phyloP scores from a whole-genome alignment of 2,113 vertebrate genomes.

The Carlito syrichta region DNA sequence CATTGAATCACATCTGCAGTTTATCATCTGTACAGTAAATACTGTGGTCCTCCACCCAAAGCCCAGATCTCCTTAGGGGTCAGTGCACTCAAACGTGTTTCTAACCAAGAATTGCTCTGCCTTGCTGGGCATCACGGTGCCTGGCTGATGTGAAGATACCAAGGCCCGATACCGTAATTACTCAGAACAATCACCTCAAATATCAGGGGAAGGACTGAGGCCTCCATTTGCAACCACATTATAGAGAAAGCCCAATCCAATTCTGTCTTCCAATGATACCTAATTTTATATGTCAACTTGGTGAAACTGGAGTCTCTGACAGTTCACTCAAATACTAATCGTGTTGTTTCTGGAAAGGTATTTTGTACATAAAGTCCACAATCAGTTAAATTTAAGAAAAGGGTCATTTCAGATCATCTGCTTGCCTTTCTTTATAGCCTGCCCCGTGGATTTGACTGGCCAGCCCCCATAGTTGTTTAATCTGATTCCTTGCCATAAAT shows the following conservation, averaged over 20 bases:
- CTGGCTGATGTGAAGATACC: background rate
- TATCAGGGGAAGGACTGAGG: background rate
- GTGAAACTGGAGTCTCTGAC: rapidly evolving
- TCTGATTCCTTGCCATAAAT: background rate
- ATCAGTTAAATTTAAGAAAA: background rate
- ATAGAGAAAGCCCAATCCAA: background rate
- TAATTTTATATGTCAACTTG: background rate
- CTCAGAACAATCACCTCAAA: background rate
- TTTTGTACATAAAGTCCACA: background rate
- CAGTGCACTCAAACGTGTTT: background rate
- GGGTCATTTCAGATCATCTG: background rate
- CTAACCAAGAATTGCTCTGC: background rate
- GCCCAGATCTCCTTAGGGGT: background rate
- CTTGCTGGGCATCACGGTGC: background rate
- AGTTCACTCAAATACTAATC: background rate
- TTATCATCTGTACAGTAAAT: background rate
- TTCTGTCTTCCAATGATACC: background rate
- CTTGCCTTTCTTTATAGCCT: rapidly evolving
- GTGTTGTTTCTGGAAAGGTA: background rate
- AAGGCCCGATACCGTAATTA: rapidly evolving
- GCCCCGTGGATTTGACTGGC: background rate
- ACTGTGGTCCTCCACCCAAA: background rate
- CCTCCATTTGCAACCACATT: background rate
- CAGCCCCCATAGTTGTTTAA: background rate
- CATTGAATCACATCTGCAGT: background rate